Evolutionary conservation across 2,888 invertebrate species (phyloP).

Genomic region (Agrilus biguttatus): DNA sequence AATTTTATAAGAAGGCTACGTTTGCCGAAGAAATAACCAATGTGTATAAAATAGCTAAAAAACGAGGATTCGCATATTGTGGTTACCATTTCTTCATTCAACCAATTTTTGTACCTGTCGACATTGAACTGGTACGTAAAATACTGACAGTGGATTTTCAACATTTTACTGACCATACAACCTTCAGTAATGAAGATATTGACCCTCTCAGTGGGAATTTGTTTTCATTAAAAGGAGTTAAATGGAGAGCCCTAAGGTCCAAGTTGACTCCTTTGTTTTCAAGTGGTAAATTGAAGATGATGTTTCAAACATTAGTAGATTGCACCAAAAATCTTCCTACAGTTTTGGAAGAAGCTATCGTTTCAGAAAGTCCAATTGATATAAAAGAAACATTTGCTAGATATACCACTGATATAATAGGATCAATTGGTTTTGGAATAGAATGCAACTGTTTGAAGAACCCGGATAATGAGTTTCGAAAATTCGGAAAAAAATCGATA

Average conservation of each 20-base stretch:
- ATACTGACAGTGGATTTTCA: constrained; percentile 42
- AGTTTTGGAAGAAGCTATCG: constrained; percentile 21
- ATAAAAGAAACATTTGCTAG: constrained; percentile 30
- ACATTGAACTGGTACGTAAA: constrained; percentile 16
- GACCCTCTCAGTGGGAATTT: constrained; percentile 42
- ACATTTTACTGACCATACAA: constrained; percentile 44
- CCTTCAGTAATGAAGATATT: constrained; percentile 37
- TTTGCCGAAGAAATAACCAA: not conserved
- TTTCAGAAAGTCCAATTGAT: constrained; percentile 22
- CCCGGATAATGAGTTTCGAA: constrained; percentile 32
- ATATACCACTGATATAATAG: constrained; percentile 37
- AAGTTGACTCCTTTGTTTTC: constrained; percentile 49
- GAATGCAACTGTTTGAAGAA: constrained; percentile 37
- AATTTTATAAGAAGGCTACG: constrained; percentile 1
- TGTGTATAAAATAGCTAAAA: constrained; percentile 11
- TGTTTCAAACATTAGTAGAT: constrained; percentile 42
- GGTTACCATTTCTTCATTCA: constrained; percentile 12
- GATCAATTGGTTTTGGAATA: constrained; percentile 40
- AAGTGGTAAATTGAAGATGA: constrained; percentile 45
- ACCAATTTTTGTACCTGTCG: constrained; percentile 8
- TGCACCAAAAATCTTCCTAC: constrained; percentile 35
- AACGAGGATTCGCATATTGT: constrained; percentile 11
- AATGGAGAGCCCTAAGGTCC: constrained; percentile 43
- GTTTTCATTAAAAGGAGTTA: constrained; percentile 36
- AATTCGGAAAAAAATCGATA: constrained; percentile 9